Percentiles rank a stretch among this genome's conserved stretches.
These are phyloP conservation scores for Tragelaphus buxtoni DNA, from an alignment of 2,113 vertebrate genomes.

Conservation along the genomic window DNA sequence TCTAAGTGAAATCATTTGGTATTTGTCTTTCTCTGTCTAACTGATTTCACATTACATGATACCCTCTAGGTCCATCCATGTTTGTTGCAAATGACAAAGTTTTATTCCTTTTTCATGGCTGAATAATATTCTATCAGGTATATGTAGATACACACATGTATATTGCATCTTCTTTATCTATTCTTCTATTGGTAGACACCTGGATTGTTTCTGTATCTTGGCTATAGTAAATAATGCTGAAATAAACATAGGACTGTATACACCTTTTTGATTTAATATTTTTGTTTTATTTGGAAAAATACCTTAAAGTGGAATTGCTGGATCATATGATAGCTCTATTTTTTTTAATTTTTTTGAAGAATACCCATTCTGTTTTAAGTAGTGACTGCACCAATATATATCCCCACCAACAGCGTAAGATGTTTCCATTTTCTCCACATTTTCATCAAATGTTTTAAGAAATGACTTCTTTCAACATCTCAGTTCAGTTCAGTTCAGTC, in stretches of 20 bases:
- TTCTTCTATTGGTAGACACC: neutral
- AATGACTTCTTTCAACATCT: neutral
- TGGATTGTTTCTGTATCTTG: neutral
- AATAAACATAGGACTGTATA: neutral
- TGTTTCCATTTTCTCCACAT: neutral
- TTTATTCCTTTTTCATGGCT: neutral
- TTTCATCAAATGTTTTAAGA: neutral
- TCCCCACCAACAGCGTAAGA: neutral
- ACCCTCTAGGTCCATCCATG: neutral
- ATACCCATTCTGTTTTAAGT: neutral
- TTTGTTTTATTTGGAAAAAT: neutral
- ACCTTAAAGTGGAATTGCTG: neutral
- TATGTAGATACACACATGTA: neutral
- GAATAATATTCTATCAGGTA: neutral
- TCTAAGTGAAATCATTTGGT: neutral
- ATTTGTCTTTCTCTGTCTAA: neutral
- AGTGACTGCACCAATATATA: neutral
- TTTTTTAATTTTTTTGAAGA: neutral
- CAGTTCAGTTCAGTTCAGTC: too few relatives aligned
- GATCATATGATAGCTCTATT: neutral
- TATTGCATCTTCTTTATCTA: neutral
- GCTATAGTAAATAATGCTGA: neutral
- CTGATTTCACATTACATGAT: neutral
- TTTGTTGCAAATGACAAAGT: neutral
- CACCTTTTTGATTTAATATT: neutral